These are phyloP conservation scores for Apamea epomidion DNA, from an alignment of 2,888 invertebrate species.

Conservation along the genomic window DNA sequence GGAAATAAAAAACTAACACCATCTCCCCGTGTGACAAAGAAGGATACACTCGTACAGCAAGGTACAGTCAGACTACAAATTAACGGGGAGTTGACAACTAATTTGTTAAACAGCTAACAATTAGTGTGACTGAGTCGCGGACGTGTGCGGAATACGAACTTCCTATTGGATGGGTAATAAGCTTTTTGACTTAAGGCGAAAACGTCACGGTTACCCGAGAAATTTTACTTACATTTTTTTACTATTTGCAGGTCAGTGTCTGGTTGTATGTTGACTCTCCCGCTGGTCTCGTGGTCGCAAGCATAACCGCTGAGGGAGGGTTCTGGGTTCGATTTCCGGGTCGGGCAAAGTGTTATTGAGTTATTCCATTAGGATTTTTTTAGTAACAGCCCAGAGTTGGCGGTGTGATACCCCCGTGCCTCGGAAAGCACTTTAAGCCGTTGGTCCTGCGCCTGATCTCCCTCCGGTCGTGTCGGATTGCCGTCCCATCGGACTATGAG, in stretches of 20 bases:
- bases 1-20: background rate
- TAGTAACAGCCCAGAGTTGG: too few relatives aligned
- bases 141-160: conserved; percentile 50
- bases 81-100: conserved; percentile 54
- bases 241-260: background rate
- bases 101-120: conserved; percentile 54
- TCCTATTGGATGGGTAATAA: conserved; percentile 27
- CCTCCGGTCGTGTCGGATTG: too few relatives aligned
- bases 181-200: background rate
- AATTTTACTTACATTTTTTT: background rate
- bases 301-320: too few relatives aligned
- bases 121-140: conserved; percentile 35
- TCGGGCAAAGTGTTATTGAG: too few relatives aligned
- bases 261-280: background rate
- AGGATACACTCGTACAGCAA: background rate
- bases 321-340: too few relatives aligned
- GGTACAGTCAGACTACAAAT: conserved; percentile 39
- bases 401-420: too few relatives aligned
- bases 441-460: too few relatives aligned
- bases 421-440: too few relatives aligned
- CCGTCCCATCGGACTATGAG: too few relatives aligned
- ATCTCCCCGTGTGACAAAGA: background rate
- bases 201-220: too few relatives aligned
- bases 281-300: too few relatives aligned
- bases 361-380: too few relatives aligned